These are phyloP conservation scores for Lota lota DNA, from an alignment of 2,113 vertebrate genomes.

Conservation along the genomic window DNA sequence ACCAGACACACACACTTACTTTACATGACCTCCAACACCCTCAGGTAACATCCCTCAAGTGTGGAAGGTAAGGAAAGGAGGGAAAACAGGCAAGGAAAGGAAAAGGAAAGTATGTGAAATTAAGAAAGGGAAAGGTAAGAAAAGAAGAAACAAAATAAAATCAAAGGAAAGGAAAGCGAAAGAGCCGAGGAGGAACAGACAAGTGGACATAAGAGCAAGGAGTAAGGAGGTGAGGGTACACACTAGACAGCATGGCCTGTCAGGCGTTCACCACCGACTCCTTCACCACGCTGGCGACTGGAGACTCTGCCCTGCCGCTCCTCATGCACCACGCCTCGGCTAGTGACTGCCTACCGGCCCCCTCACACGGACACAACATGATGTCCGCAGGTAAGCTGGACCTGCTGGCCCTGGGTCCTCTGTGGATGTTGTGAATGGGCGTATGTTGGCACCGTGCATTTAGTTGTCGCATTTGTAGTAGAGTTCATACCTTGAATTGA, in stretches of 20 bases:
- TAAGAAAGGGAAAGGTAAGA: no score
- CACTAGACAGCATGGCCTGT: slow-evolving; percentile 80
- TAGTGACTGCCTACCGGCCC: slow-evolving; percentile 83
- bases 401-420: not conserved
- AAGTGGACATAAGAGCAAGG: not conserved
- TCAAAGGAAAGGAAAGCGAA: no score
- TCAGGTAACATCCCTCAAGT: no score
- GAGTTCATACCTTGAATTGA: not conserved
- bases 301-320: slow-evolving; percentile 86
- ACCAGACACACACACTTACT: no score
- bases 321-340: slow-evolving; percentile 90
- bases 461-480: not conserved
- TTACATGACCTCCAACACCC: no score
- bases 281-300: slow-evolving; percentile 79
- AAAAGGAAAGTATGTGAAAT: no score
- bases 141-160: no score
- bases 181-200: no score
- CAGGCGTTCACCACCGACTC: slow-evolving; percentile 86
- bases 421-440: not conserved
- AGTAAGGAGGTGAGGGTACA: not conserved
- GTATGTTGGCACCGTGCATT: not conserved
- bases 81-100: no score
- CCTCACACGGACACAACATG: slow-evolving; percentile 85
- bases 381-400: slow-evolving; percentile 87
- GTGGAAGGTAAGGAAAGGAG: no score